These are phyloP conservation scores for Limnephilus rhombicus DNA, from an alignment of 2,888 invertebrate genomes.

Conservation along the genomic window DNA sequence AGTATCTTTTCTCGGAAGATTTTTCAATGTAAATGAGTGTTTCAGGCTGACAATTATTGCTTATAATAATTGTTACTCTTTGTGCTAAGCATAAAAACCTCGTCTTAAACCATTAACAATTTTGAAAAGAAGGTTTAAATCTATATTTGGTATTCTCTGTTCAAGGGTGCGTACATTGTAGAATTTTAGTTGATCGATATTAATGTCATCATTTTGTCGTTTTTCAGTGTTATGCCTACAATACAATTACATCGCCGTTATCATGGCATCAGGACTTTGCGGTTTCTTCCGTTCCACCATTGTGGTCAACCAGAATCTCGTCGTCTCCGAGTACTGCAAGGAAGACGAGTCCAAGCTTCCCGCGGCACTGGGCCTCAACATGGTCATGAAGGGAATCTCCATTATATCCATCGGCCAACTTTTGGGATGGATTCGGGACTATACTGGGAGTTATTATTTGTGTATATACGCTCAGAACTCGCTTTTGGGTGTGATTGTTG, in stretches of 20 bases:
- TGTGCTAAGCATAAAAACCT: too few relatives aligned
- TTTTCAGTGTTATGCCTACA: conserved; percentile 81
- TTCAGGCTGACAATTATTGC: too few relatives aligned
- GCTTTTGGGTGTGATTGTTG: conserved; percentile 72
- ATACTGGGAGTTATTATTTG: conserved; percentile 79
- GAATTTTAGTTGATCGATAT: too few relatives aligned
- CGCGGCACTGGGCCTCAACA: conserved; percentile 84
- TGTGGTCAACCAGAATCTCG: conserved; percentile 85
- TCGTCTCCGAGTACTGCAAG: conserved; percentile 82
- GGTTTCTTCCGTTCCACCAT: conserved; percentile 86
- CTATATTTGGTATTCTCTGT: too few relatives aligned
- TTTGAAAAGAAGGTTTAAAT: too few relatives aligned
- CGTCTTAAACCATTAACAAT: too few relatives aligned
- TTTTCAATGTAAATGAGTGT: too few relatives aligned
- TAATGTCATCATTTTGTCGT: conserved; percentile 28
- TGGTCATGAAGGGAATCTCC: conserved; percentile 84
- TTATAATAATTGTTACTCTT: too few relatives aligned
- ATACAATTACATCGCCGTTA: conserved; percentile 75
- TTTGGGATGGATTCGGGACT: conserved; percentile 83
- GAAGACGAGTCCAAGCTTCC: conserved; percentile 74
- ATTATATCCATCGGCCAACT: conserved; percentile 82
- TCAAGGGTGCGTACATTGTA: too few relatives aligned
- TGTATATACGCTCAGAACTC: conserved; percentile 82
- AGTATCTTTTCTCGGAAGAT: too few relatives aligned
- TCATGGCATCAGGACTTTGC: conserved; percentile 79